Conservation (phyloP, 2,113 vertebrate species). For the Elachura formosa region DNA sequence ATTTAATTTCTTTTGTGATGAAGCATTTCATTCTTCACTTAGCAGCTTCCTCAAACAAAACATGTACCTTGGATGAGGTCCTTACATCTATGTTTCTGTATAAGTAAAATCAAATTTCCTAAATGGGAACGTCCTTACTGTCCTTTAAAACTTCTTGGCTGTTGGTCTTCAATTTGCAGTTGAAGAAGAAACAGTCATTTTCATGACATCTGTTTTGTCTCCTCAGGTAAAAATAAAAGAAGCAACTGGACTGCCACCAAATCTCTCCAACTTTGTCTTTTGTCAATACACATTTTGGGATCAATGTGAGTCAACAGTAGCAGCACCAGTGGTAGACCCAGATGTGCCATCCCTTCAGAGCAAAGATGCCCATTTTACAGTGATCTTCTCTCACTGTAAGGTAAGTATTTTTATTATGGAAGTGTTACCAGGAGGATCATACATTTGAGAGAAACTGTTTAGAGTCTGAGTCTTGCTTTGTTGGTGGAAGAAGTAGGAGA, state of each 20-base stretch:
- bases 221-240: constrained; percentile 94
- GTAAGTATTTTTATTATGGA: constrained; percentile 59
- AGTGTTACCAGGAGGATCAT: not conserved
- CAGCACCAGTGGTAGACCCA: constrained; percentile 91
- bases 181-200: not conserved
- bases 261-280: constrained; percentile 98
- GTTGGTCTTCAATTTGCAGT: not conserved
- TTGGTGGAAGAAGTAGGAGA: not conserved
- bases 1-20: not conserved
- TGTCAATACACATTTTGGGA: constrained; percentile 98
- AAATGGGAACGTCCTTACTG: not conserved
- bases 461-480: not conserved
- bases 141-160: not conserved
- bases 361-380: constrained; percentile 86
- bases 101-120: not conserved
- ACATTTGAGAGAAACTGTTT: not conserved
- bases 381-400: constrained; percentile 91
- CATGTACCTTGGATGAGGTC: not conserved
- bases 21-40: not conserved
- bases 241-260: constrained; percentile 89
- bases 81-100: not conserved
- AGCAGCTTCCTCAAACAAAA: not conserved
- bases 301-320: constrained; percentile 85
- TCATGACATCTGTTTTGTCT: not conserved
- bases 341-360: constrained; percentile 82